A percentile compares a stretch with the other conserved stretches of the same genome.
Conservation (phyloP, 2,888 invertebrate species). For the Tridacna gigas region DNA sequence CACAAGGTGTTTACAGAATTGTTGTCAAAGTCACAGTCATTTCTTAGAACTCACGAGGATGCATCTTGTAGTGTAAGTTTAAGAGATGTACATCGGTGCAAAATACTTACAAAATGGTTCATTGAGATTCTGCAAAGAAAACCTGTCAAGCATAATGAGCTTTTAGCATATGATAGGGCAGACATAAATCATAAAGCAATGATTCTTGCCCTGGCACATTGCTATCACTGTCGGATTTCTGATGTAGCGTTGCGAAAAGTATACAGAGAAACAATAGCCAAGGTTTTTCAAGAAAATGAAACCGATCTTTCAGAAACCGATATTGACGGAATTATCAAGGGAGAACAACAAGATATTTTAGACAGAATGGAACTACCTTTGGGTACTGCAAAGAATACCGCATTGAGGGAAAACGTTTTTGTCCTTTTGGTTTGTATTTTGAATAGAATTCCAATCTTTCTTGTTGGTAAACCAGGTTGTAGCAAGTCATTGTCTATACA, state of each 20-base stretch:
- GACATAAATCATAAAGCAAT: constrained; percentile 36
- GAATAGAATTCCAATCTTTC: constrained; percentile 71
- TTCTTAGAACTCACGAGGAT: constrained; percentile 41
- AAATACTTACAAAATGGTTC: constrained; percentile 49
- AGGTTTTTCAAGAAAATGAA: constrained; percentile 23
- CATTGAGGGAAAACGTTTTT: constrained; percentile 74
- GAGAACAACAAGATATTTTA: constrained; percentile 68
- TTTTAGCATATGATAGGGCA: background rate
- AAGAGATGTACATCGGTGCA: constrained; percentile 58
- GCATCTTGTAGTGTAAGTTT: constrained; percentile 52
- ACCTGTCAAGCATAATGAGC: background rate
- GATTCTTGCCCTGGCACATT: constrained; percentile 60
- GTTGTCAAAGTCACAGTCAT: constrained; percentile 51
- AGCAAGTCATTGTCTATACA: constrained; percentile 76
- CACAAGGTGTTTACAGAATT: constrained; percentile 38
- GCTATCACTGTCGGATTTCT: constrained; percentile 64
- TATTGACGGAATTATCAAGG: constrained; percentile 54
- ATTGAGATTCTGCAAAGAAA: background rate
- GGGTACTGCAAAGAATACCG: constrained; percentile 72
- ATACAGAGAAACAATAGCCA: constrained; percentile 45
- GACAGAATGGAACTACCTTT: constrained; percentile 69
- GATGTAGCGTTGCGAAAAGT: constrained; percentile 33
- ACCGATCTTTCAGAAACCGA: constrained; percentile 16
- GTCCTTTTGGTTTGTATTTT: constrained; percentile 72
- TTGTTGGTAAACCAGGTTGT: constrained; percentile 76